A percentile compares a stretch with the other conserved stretches of the same genome.
These are phyloP conservation scores for Cyanoderma ruficeps DNA, from an alignment of 2,113 vertebrate genomes.

Conservation along the genomic window DNA sequence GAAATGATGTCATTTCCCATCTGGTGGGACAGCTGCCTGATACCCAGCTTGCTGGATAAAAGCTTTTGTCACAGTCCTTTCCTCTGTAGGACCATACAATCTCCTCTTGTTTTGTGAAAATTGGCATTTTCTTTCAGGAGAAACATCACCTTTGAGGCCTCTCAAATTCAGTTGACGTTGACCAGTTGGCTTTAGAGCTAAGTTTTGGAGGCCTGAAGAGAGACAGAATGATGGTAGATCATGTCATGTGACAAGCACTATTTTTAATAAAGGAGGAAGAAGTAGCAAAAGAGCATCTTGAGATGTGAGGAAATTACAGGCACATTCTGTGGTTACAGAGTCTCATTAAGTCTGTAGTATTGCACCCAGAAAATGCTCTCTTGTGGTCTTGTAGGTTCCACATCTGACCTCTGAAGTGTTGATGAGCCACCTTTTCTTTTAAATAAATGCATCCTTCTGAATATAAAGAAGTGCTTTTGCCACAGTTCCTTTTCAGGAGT, in stretches of 20 bases:
- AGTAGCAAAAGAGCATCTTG: background rate
- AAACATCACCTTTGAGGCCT: rapidly evolving
- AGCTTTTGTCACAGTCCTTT: background rate
- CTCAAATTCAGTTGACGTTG: background rate
- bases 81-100: background rate
- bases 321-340: background rate
- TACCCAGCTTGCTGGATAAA: background rate
- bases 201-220: background rate
- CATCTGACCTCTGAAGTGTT: background rate
- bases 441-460: background rate
- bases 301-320: background rate
- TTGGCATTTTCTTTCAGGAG: background rate
- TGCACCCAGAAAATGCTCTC: background rate
- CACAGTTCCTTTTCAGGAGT: background rate
- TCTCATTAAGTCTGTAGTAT: background rate
- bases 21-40: background rate
- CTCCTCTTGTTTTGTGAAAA: background rate
- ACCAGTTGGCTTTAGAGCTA: background rate
- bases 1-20: background rate
- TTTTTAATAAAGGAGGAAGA: background rate
- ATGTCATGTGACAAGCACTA: background rate
- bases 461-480: background rate
- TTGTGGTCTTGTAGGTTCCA: background rate
- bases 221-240: background rate
- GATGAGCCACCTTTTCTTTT: background rate